These are phyloP conservation scores for Agriotes lineatus DNA, from an alignment of 2,888 invertebrate genomes.

Conservation along the genomic window DNA sequence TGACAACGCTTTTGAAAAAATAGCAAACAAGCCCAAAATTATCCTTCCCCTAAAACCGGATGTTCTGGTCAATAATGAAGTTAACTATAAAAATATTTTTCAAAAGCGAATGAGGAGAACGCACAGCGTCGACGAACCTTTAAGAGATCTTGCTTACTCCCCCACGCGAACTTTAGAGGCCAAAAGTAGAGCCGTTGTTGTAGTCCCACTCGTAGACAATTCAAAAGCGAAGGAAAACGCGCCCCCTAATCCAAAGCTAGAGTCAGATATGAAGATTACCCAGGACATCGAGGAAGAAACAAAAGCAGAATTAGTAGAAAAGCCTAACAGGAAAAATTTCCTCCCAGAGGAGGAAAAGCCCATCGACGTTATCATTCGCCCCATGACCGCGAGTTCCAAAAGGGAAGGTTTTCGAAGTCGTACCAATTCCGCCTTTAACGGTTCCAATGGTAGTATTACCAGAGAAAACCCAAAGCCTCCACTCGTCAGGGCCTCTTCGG, in stretches of 20 bases:
- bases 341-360: constrained; percentile 40
- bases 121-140: constrained; percentile 39
- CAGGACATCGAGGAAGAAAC: neutral
- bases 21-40: constrained; percentile 60
- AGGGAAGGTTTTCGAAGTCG: constrained; percentile 62
- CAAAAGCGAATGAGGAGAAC: constrained; percentile 50
- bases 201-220: constrained; percentile 57
- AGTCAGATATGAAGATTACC: neutral
- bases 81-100: constrained; percentile 50
- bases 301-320: constrained; percentile 6
- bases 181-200: constrained; percentile 50
- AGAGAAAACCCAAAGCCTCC: constrained; percentile 56
- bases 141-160: constrained; percentile 30
- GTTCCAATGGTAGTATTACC: too few species aligned
- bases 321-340: too few species aligned
- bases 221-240: constrained; percentile 22
- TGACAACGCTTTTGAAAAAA: constrained; percentile 21
- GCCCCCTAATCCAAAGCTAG: too few species aligned
- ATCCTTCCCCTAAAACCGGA: constrained; percentile 46
- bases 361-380: constrained; percentile 57
- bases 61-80: constrained; percentile 20
- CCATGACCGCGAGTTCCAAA: constrained; percentile 59
- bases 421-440: constrained; percentile 61
- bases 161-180: constrained; percentile 31
- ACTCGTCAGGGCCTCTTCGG: constrained; percentile 59